phyloP scores from a whole-genome alignment of 2,888 invertebrate species.

The Caprella mutica region DNA sequence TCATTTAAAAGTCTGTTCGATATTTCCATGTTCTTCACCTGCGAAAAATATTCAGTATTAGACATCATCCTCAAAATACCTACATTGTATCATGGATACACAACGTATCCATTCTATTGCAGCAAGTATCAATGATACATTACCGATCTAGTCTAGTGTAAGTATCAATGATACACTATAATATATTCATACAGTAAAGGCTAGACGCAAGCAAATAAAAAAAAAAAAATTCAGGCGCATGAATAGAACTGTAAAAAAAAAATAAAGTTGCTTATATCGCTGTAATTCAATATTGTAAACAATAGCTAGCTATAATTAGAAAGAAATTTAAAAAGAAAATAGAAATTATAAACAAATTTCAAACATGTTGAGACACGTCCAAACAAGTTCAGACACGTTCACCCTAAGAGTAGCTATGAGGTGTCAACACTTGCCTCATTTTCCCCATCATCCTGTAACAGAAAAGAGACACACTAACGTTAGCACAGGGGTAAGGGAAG shows the following conservation, averaged over 20 bases:
- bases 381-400: neutral
- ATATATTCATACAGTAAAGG: too few species aligned
- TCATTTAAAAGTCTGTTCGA: neutral
- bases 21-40: slow-evolving; percentile 6
- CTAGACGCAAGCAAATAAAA: too few species aligned
- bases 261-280: neutral
- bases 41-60: neutral
- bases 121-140: too few species aligned
- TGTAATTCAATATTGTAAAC: neutral
- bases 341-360: neutral
- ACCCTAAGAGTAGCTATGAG: neutral
- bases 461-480: too few species aligned
- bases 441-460: too few species aligned
- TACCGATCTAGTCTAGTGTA: too few species aligned
- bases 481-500: too few species aligned
- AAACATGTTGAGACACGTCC: neutral
- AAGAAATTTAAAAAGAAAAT: neutral
- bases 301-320: neutral
- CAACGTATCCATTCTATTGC: too few species aligned
- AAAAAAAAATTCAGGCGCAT: too few species aligned
- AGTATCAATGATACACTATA: too few species aligned
- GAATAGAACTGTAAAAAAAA: too few species aligned
- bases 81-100: neutral
- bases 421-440: too few species aligned
- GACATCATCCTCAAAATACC: neutral